These are phyloP conservation scores for Intellagama lesueurii DNA, from an alignment of 2,797 vertebrate genomes.

Conservation along the genomic window DNA sequence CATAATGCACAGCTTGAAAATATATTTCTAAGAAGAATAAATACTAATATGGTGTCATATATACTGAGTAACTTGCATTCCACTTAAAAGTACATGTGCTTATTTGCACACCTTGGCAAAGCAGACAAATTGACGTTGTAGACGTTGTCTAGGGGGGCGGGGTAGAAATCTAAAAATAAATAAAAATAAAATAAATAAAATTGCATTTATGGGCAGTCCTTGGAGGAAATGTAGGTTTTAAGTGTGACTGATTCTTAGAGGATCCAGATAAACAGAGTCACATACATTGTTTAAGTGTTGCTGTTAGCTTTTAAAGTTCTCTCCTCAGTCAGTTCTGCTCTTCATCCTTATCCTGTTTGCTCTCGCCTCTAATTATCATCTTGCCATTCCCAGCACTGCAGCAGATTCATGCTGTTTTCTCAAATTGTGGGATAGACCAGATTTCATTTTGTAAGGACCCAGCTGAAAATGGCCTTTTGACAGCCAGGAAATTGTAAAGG, in stretches of 20 bases:
- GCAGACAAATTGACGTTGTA: too few relatives aligned
- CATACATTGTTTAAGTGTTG: neutral
- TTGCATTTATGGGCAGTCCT: slow-evolving; percentile 16
- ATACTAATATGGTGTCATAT: slow-evolving; percentile 60
- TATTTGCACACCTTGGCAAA: slow-evolving; percentile 50
- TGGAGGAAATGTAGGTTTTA: neutral
- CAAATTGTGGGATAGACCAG: neutral
- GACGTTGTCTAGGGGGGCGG: too few relatives aligned
- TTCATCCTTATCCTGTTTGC: slow-evolving; percentile 24
- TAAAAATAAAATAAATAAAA: too few relatives aligned
- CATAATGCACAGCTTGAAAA: too few relatives aligned
- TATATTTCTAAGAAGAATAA: too few relatives aligned
- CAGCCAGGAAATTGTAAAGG: slow-evolving; percentile 1
- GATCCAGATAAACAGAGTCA: slow-evolving; percentile 2
- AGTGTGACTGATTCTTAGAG: slow-evolving; percentile 36
- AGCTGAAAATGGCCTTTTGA: slow-evolving; percentile 17
- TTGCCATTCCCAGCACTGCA: neutral
- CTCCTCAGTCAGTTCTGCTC: neutral
- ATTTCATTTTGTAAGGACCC: slow-evolving; percentile 1
- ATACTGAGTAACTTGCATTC: slow-evolving; percentile 58
- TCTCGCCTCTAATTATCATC: slow-evolving; percentile 11
- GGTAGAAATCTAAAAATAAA: too few relatives aligned
- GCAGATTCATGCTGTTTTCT: neutral
- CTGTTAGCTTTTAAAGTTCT: neutral
- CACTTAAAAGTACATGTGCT: slow-evolving; percentile 48